Evolutionary conservation across 2,113 vertebrate species (phyloP).

Genomic region (Hypocryptadius cinnamomeus): DNA sequence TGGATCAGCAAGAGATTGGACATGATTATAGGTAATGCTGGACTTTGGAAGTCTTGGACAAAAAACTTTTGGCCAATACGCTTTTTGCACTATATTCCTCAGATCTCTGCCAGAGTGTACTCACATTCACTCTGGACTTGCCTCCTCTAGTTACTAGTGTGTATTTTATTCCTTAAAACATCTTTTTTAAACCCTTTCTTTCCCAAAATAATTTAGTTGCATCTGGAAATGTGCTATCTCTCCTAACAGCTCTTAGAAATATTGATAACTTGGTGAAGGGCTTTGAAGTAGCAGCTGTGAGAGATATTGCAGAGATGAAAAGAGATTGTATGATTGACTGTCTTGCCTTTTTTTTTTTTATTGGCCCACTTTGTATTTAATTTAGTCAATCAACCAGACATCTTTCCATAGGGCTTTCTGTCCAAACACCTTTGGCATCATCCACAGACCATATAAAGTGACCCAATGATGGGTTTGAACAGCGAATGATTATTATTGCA

Average conservation of each 20-base stretch:
- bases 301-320: not conserved
- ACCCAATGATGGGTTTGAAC: not conserved
- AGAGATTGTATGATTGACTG: not conserved
- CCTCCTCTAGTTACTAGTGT: slow-evolving; percentile 2
- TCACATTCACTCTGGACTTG: slow-evolving; percentile 48
- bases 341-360: not conserved
- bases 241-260: not conserved
- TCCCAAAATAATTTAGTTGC: not conserved
- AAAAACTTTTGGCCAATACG: slow-evolving; percentile 17
- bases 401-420: not conserved
- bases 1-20: slow-evolving; percentile 51
- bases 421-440: not conserved
- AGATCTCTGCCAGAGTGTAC: slow-evolving; percentile 22
- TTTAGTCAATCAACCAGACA: not conserved
- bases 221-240: not conserved
- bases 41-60: slow-evolving; percentile 51
- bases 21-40: slow-evolving; percentile 56
- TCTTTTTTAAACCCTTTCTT: not conserved
- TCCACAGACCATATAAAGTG: not conserved
- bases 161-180: not conserved
- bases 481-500: not conserved
- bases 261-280: not conserved
- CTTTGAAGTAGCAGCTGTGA: slow-evolving; percentile 9
- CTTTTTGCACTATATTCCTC: slow-evolving; percentile 50
- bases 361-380: not conserved